Evolutionary conservation across 2,888 invertebrate species (phyloP).

Genomic region (Brachycybe producta): DNA sequence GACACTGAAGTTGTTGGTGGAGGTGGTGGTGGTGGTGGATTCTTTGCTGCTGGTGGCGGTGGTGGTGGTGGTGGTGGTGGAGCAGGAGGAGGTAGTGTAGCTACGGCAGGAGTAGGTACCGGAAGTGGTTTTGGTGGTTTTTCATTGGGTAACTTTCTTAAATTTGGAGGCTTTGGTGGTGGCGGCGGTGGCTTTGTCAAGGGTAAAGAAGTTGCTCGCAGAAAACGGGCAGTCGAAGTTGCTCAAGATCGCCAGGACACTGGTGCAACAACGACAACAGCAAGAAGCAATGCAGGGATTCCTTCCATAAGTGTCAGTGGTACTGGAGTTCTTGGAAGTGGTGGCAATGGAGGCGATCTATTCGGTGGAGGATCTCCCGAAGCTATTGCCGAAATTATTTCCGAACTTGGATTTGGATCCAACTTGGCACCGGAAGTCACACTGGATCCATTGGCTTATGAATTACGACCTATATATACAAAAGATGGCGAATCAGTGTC

Average conservation of each 20-base stretch:
- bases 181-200: too few species aligned
- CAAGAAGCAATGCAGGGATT: neutral
- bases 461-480: too few species aligned
- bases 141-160: too few species aligned
- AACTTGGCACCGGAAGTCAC: too few species aligned
- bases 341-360: conserved; percentile 1
- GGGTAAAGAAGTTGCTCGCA: neutral
- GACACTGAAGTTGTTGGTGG: too few species aligned
- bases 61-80: too few species aligned
- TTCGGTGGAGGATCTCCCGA: neutral
- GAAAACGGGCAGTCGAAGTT: neutral
- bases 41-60: neutral
- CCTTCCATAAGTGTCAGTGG: neutral
- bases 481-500: too few species aligned
- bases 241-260: neutral
- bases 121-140: too few species aligned
- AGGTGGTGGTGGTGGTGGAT: neutral
- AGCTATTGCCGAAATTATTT: too few species aligned
- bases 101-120: neutral
- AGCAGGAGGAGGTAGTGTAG: neutral
- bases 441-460: too few species aligned
- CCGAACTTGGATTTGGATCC: too few species aligned
- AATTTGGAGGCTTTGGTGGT: conserved; percentile 1
- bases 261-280: neutral
- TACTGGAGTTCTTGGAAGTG: neutral